Evolutionary conservation across 2,113 vertebrate genomes (phyloP).

Genomic region (Sminthopsis crassicaudata): DNA sequence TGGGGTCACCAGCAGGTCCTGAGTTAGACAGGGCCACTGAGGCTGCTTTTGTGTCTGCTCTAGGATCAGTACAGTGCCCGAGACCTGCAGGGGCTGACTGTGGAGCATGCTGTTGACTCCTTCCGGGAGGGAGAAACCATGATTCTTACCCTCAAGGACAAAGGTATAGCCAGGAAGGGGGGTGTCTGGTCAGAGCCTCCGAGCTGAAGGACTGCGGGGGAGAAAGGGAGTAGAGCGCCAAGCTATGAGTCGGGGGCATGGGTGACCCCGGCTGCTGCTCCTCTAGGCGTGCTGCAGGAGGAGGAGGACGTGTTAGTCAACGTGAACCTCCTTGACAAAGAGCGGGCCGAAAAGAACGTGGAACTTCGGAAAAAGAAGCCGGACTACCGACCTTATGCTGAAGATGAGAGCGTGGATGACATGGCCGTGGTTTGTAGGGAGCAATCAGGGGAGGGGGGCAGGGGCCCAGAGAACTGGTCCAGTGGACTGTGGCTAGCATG

Average conservation of each 20-base stretch:
- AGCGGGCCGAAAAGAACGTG: constrained; percentile 92
- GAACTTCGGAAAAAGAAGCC: constrained; percentile 94
- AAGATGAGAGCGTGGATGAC: constrained; percentile 92
- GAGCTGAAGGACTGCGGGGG: fast-evolving
- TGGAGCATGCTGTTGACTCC: constrained; percentile 92
- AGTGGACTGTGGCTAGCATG: fast-evolving
- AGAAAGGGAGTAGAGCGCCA: background rate
- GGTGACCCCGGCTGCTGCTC: fast-evolving
- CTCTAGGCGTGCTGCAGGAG: constrained; percentile 86
- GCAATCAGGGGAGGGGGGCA: fast-evolving
- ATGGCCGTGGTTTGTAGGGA: constrained; percentile 83
- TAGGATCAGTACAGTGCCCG: constrained; percentile 86
- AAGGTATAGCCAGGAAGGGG: constrained; percentile 82
- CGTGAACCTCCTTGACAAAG: constrained; percentile 90
- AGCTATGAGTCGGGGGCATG: fast-evolving
- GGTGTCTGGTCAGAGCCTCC: fast-evolving
- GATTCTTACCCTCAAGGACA: constrained; percentile 93
- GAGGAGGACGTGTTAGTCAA: constrained; percentile 92
- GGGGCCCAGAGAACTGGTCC: fast-evolving
- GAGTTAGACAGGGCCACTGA: background rate
- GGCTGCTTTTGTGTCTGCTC: background rate
- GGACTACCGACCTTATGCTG: constrained; percentile 91
- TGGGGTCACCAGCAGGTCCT: background rate
- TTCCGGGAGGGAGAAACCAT: constrained; percentile 91
- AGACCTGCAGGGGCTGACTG: constrained; percentile 93